Evolutionary conservation across 2,113 vertebrate species (phyloP).

Genomic region (Nannospalax galili): DNA sequence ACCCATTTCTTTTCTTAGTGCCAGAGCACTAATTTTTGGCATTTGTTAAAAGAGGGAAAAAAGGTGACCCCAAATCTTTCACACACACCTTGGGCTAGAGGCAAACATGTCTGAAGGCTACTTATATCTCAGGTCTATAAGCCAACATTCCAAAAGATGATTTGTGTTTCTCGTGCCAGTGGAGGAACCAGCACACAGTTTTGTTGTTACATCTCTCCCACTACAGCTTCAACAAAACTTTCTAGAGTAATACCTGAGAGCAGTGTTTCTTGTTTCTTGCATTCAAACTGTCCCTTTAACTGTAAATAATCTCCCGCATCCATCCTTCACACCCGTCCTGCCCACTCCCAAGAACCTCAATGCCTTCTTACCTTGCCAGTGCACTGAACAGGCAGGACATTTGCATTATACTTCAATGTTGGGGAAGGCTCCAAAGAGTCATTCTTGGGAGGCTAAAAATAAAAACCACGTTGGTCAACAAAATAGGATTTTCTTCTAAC

Average conservation of each 20-base stretch:
- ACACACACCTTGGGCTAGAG: background rate
- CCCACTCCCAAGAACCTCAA: rapidly evolving
- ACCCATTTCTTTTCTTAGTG: background rate
- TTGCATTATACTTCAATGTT: conserved; percentile 62
- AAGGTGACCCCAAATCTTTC: background rate
- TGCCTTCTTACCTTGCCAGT: conserved; percentile 88
- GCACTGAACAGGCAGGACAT: conserved; percentile 92
- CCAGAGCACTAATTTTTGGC: background rate
- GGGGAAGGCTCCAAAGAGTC: conserved; percentile 83
- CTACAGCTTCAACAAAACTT: background rate
- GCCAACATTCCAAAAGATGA: background rate
- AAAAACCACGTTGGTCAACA: conserved; percentile 54
- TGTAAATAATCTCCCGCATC: background rate
- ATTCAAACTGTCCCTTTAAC: background rate
- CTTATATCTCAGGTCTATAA: background rate
- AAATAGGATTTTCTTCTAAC: background rate
- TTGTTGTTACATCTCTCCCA: background rate
- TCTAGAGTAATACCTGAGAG: background rate
- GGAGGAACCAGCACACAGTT: background rate
- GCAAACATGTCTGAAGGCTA: background rate
- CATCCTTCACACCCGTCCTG: rapidly evolving
- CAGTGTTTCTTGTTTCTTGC: background rate
- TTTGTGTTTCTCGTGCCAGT: background rate
- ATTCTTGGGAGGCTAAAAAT: conserved; percentile 88
- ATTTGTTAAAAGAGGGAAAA: background rate